Base-by-base conservation (phyloP, 2,797 vertebrate species). In the Acipenser oxyrinchus region DNA sequence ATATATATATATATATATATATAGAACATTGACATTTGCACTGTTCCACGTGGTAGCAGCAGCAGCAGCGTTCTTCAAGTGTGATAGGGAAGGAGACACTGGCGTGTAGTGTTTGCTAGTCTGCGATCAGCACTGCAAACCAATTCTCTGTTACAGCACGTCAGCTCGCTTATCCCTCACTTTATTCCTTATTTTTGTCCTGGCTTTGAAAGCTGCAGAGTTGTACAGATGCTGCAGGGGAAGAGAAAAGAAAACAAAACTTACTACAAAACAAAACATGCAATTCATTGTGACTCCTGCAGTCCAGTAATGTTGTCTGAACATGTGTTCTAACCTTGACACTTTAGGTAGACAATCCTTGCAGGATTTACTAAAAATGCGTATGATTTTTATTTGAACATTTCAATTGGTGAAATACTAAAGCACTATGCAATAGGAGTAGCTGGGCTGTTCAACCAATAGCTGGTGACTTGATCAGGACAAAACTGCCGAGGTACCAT, bases 91-190 rank as follows among this genome's bases (percentile, higher is more conserved):
- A 50, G 62, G 62, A 8, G 49, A 49, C 23, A 73, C 66, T 68
- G 65, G 55, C 4, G 23, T 37, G 59, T 71, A 76, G 74, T 71
- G 69, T 53, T 48, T 51, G 53, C 65, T 15, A 37, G 65, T 62
- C 70, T 62, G 49, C 53, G 48, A 13, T 52, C 18, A 53, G 11
- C 51, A 62, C n/a, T 15, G 8, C 51, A 64, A 51, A 23, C 57
- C 63, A 51, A 51, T 15, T 49, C 58, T 37, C 57, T 55, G 62
- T 95, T 81, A 98, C 78, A 98, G 90, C 78, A 97, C 79, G 0
- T 97, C 96, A 0, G 92, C 95, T n/a, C 95, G 86, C 81, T 99
- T 99, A 87, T 99, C 96, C 75, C 95, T 87, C 69, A 95, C 87
- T 57, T 94, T 93, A 84, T 83, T 97, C 76, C 94, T 90, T 51